Evolutionary conservation across 2,113 vertebrate species (phyloP).

Genomic region (Apteryx owenii): DNA sequence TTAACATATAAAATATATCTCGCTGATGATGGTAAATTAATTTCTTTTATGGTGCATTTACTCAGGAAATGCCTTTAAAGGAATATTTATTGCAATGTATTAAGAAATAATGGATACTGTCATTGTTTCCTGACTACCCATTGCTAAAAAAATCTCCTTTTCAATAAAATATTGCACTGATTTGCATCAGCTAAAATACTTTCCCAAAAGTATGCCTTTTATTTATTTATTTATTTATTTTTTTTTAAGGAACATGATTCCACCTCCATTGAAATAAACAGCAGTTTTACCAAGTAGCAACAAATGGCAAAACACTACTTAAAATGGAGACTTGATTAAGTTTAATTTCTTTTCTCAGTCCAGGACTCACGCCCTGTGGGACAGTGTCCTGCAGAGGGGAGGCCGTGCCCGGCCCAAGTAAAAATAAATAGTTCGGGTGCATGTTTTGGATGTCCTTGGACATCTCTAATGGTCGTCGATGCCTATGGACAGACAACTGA

Average conservation of each 20-base stretch:
- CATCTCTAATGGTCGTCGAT: not conserved
- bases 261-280: not conserved
- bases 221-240: not conserved
- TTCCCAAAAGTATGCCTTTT: not conserved
- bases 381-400: no score
- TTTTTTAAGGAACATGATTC: not conserved
- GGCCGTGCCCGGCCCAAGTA: no score
- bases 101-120: not conserved
- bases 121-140: not conserved
- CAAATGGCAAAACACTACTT: not conserved
- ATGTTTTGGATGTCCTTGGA: not conserved
- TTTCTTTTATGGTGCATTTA: not conserved
- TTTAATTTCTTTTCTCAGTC: not conserved
- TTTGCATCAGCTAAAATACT: not conserved
- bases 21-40: not conserved
- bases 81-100: not conserved
- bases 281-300: not conserved
- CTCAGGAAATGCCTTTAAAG: not conserved
- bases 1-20: not conserved
- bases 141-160: not conserved
- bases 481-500: not conserved
- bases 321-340: not conserved
- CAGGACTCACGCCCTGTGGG: not conserved
- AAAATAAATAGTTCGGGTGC: not conserved
- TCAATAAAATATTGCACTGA: not conserved